phyloP scores from a whole-genome alignment of 2,888 invertebrate genomes.

The Nephrocerus scutellatus region DNA sequence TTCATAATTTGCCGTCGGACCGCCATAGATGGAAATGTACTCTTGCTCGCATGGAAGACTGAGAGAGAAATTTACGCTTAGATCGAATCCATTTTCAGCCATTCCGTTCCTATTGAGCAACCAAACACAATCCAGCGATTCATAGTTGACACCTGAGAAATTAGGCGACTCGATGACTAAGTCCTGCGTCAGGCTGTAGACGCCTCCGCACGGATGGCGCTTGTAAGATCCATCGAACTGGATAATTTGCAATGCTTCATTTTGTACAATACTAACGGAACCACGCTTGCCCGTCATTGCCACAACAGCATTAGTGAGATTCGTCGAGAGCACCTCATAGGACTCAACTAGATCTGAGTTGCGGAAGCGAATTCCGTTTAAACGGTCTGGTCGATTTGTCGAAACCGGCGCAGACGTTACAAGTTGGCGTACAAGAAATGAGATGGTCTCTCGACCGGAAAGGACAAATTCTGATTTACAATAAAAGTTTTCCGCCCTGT shows the following conservation, averaged over 20 bases:
- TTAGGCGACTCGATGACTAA: conserved; percentile 39
- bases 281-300: conserved; percentile 25
- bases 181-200: conserved; percentile 41
- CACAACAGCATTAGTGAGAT: conserved; percentile 21
- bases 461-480: conserved; percentile 28
- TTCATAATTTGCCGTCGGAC: conserved; percentile 40
- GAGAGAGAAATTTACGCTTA: conserved; percentile 52
- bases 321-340: conserved; percentile 5
- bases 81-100: conserved; percentile 30
- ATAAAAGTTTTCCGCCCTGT: conserved; percentile 23
- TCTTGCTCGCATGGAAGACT: conserved; percentile 53
- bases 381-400: neutral
- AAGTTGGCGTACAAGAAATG: conserved; percentile 23
- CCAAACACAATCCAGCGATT: conserved; percentile 67
- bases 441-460: conserved; percentile 27
- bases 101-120: conserved; percentile 40
- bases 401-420: too few species aligned
- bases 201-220: conserved; percentile 64
- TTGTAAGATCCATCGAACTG: conserved; percentile 52
- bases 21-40: conserved; percentile 52
- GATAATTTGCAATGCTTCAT: conserved; percentile 12
- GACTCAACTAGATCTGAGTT: conserved; percentile 7
- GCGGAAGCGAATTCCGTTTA: conserved; percentile 16
- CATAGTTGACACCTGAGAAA: conserved; percentile 25
- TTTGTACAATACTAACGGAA: conserved; percentile 26